Evolutionary conservation across 2,888 invertebrate species (phyloP).

Genomic region (Brachynemurus nebulosus): DNA sequence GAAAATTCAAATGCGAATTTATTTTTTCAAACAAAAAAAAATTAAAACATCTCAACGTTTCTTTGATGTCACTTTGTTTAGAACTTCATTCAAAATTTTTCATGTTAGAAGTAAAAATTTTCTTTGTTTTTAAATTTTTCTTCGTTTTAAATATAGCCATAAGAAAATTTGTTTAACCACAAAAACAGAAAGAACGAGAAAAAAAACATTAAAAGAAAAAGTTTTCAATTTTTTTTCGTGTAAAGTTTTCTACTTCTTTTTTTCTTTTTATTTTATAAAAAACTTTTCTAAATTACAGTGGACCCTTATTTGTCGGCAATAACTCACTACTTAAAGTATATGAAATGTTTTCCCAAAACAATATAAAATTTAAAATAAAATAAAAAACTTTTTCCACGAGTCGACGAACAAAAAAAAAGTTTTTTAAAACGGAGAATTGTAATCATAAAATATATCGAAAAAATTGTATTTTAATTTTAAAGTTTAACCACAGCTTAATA

Average conservation of each 20-base stretch:
- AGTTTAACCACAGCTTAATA: no score
- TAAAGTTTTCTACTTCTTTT: background rate
- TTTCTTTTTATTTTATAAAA: background rate
- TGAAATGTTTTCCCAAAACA: slow-evolving; percentile 1
- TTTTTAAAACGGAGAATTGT: no score
- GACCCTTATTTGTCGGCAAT: slow-evolving; percentile 1
- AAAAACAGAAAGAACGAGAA: slow-evolving; percentile 1
- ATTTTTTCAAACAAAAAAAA: no score
- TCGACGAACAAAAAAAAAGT: background rate
- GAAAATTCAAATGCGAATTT: no score
- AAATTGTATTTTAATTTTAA: no score
- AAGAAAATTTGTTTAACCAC: slow-evolving; percentile 1
- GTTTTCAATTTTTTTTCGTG: background rate
- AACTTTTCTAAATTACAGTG: slow-evolving; percentile 1
- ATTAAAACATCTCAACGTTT: no score
- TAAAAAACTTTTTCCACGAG: background rate
- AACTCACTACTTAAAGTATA: background rate
- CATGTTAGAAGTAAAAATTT: no score
- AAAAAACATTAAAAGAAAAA: slow-evolving; percentile 1
- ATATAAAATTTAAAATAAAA: background rate
- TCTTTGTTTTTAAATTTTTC: no score
- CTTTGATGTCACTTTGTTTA: no score
- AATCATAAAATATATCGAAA: background rate
- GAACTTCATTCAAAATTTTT: no score
- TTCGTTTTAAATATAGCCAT: no score